Percentiles rank a stretch among this genome's conserved stretches.
phyloP scores from a whole-genome alignment of 2,888 invertebrate genomes.

The Autographa pulchrina region DNA sequence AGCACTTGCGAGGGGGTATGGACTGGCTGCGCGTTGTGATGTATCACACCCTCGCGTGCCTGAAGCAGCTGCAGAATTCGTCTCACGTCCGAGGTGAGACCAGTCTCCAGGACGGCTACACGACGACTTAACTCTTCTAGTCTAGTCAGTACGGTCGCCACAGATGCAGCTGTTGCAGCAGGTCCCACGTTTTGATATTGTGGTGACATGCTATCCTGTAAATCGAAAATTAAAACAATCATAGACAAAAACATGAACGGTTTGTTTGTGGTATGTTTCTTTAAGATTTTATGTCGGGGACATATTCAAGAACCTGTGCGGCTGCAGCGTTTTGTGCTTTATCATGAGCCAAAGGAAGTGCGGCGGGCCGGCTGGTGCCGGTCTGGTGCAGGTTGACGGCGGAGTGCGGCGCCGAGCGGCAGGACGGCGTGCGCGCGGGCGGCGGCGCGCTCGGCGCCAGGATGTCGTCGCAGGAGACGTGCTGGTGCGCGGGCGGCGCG shows the following conservation, averaged over 20 bases:
- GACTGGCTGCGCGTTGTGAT: slow-evolving; percentile 73
- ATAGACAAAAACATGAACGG: no score
- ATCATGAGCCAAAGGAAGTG: slow-evolving; percentile 76
- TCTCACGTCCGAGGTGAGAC: slow-evolving; percentile 93
- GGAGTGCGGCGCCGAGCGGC: slow-evolving; percentile 86
- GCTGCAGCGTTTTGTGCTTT: slow-evolving; percentile 73
- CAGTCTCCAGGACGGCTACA: slow-evolving; percentile 92
- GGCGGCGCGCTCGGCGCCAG: slow-evolving; percentile 77
- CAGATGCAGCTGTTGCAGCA: slow-evolving; percentile 78
- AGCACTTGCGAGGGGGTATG: slow-evolving; percentile 82
- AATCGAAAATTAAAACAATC: neutral
- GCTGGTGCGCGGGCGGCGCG: slow-evolving; percentile 76
- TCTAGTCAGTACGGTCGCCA: slow-evolving; percentile 90
- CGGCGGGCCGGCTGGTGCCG: slow-evolving; percentile 76
- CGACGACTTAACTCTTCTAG: slow-evolving; percentile 92
- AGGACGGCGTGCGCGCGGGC: slow-evolving; percentile 78
- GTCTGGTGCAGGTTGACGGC: slow-evolving; percentile 84
- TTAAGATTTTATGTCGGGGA: neutral
- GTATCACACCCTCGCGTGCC: slow-evolving; percentile 75
- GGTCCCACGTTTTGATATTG: slow-evolving; percentile 86
- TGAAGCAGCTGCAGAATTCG: slow-evolving; percentile 92
- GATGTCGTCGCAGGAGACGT: slow-evolving; percentile 86
- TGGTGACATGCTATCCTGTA: slow-evolving; percentile 82
- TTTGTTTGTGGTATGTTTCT: neutral
- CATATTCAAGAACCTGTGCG: slow-evolving; percentile 64